Percentiles rank a stretch among this genome's conserved stretches.
Evolutionary conservation across 1,140 invertebrate genomes (phyloP).

Genomic region (Heliconius himera): DNA sequence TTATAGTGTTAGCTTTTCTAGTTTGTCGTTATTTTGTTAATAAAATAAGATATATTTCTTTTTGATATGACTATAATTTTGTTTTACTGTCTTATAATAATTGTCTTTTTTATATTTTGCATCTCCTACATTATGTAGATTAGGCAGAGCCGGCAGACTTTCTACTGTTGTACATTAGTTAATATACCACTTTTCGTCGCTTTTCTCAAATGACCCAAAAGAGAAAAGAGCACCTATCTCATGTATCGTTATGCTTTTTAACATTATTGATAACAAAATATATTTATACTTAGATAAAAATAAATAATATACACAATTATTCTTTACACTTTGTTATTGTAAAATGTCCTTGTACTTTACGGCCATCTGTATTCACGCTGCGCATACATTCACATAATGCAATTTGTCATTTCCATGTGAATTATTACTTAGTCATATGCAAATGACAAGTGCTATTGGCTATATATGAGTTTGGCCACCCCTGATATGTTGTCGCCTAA

Average conservation of each 20-base stretch:
- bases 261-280: not conserved
- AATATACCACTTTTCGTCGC: too few species aligned
- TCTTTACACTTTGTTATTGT: not conserved
- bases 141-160: too few species aligned
- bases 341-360: not conserved
- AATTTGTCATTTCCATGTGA: slow-evolving; percentile 36
- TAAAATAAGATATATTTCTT: too few species aligned
- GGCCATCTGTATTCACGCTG: slow-evolving; percentile 12
- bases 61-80: too few species aligned
- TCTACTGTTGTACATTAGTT: too few species aligned
- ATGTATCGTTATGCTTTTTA: not conserved
- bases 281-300: not conserved
- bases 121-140: too few species aligned
- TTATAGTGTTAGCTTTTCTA: not conserved
- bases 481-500: slow-evolving; percentile 19
- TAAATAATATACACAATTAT: not conserved
- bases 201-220: too few species aligned
- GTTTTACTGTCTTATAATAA: too few species aligned
- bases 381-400: slow-evolving; percentile 8
- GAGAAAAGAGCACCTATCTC: too few species aligned
- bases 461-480: slow-evolving; percentile 18
- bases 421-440: slow-evolving; percentile 34
- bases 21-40: too few species aligned
- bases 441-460: slow-evolving; percentile 36
- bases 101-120: too few species aligned